These are phyloP conservation scores for Gymnocephalus cernua DNA, from an alignment of 2,113 vertebrate species.

Conservation along the genomic window DNA sequence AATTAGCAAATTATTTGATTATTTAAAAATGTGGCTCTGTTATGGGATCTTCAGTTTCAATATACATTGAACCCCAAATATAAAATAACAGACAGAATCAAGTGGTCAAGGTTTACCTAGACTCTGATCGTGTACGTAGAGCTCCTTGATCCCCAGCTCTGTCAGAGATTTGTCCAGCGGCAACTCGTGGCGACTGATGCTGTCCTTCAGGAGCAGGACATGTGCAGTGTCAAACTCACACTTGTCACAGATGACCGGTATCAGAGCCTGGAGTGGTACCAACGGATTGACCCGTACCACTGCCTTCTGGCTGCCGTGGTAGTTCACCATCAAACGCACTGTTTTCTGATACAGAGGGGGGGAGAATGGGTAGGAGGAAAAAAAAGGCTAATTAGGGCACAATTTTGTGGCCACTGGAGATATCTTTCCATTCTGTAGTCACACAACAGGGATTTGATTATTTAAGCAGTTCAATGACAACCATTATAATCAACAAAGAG, in stretches of 20 bases:
- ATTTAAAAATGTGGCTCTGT: neutral
- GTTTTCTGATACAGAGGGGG: conserved; percentile 87
- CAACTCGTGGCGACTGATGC: conserved; percentile 88
- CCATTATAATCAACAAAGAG: neutral
- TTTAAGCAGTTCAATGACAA: neutral
- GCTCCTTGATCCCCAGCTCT: conserved; percentile 91
- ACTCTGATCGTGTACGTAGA: conserved; percentile 92
- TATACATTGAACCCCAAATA: neutral
- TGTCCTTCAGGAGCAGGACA: conserved; percentile 90
- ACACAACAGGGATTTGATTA: neutral
- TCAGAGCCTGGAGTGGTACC: conserved; percentile 87
- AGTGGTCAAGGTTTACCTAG: conserved; percentile 84
- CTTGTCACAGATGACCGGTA: conserved; percentile 94
- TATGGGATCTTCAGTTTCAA: neutral
- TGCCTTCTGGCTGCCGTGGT: conserved; percentile 92
- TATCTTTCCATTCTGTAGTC: neutral
- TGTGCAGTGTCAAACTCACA: conserved; percentile 92
- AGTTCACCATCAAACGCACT: conserved; percentile 95
- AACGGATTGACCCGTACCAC: conserved; percentile 94
- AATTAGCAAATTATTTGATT: neutral
- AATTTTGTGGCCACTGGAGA: neutral
- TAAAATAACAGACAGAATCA: neutral
- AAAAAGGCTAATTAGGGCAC: neutral
- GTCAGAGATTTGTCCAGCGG: conserved; percentile 90
- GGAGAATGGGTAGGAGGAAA: neutral